A percentile compares a stretch with the other conserved stretches of the same genome.
phyloP scores from a whole-genome alignment of 2,113 vertebrate species.

The Elaphurus davidianus region DNA sequence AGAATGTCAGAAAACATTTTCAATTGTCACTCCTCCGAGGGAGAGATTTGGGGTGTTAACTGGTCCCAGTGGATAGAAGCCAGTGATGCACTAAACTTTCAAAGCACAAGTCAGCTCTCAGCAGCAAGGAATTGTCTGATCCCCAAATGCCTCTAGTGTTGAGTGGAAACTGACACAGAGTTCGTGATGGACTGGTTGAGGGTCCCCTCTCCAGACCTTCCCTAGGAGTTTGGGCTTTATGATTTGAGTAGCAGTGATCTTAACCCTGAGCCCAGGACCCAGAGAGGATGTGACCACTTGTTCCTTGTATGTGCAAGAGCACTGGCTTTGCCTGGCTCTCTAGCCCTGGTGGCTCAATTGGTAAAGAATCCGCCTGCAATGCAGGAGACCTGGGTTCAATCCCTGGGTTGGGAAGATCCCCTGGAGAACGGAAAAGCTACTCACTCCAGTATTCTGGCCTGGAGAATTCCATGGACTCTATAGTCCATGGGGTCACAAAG shows the following conservation, averaged over 20 bases:
- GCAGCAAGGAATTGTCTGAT: not conserved
- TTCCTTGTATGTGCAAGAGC: not conserved
- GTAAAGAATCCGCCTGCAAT: not conserved
- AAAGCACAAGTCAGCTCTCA: not conserved
- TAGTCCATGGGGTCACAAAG: not conserved
- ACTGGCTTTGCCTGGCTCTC: not conserved
- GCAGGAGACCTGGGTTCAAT: not conserved
- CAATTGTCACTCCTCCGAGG: rapidly evolving
- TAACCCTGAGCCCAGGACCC: not conserved
- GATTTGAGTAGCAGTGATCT: not conserved
- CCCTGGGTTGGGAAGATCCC: not conserved
- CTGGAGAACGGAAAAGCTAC: not conserved
- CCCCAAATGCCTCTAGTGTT: not conserved
- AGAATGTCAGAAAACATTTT: not conserved
- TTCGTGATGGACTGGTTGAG: rapidly evolving
- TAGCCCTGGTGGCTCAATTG: not conserved
- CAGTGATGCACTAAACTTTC: not conserved
- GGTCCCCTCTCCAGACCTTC: not conserved
- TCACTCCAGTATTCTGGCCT: not conserved
- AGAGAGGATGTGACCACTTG: not conserved
- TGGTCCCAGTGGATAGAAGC: not conserved
- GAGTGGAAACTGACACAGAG: not conserved
- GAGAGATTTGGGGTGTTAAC: not conserved
- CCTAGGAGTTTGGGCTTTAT: not conserved
- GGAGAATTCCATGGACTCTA: not conserved